A percentile compares a stretch with the other conserved stretches of the same genome.
phyloP scores from a whole-genome alignment of 2,113 vertebrate species.

The Aythya baeri region DNA sequence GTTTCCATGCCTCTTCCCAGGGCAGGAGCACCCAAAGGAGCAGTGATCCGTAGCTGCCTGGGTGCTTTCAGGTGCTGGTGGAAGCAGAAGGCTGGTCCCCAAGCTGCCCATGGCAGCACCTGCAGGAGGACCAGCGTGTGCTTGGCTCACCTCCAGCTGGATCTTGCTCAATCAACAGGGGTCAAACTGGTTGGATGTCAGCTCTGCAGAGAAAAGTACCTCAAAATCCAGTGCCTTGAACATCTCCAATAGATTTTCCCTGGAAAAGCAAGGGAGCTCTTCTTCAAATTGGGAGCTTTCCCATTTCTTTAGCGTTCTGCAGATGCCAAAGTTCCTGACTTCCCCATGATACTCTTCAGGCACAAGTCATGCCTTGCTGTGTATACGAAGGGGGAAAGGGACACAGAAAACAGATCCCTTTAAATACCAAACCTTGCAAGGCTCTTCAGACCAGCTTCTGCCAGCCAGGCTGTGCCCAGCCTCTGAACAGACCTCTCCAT shows the following conservation, averaged over 20 bases:
- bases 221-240: background rate
- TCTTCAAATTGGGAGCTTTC: background rate
- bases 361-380: background rate
- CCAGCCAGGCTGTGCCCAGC: background rate
- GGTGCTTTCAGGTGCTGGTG: background rate
- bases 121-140: background rate
- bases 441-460: background rate
- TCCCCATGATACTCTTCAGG: background rate
- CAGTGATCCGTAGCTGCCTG: background rate
- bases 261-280: background rate
- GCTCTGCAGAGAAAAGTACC: background rate
- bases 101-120: accelerated
- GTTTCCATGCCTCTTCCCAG: background rate
- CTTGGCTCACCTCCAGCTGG: accelerated
- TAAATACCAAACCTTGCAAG: background rate
- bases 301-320: background rate
- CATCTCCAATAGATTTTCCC: background rate
- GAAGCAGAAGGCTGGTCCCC: background rate
- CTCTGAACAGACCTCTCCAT: background rate
- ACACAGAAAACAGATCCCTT: background rate
- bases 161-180: background rate
- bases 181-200: accelerated
- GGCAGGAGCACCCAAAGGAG: background rate
- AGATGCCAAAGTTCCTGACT: background rate
- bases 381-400: background rate